Conservation (phyloP, 2,888 invertebrate genomes). For the Pheosia gnoma region DNA sequence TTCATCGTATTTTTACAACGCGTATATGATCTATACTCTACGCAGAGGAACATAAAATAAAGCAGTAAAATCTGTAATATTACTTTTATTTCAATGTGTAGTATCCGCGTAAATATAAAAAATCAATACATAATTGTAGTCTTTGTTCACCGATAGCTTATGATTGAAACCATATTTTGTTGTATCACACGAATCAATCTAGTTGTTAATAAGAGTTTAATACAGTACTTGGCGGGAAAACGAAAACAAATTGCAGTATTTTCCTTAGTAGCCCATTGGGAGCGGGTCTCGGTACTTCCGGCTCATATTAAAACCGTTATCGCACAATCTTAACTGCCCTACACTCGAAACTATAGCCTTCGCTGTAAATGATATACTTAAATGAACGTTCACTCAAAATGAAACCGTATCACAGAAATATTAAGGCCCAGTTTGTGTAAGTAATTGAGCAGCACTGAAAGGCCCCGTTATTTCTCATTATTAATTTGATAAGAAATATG, state of each 20-base stretch:
- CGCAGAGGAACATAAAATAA: too few species aligned
- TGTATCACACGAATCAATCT: neutral
- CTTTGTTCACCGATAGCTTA: neutral
- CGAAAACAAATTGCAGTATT: conserved; percentile 69
- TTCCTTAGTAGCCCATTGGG: conserved; percentile 61
- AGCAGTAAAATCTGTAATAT: too few species aligned
- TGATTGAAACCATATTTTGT: neutral
- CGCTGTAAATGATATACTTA: conserved; percentile 77
- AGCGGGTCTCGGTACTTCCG: conserved; percentile 69
- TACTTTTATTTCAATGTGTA: too few species aligned
- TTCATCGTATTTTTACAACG: too few species aligned
- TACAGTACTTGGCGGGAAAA: conserved; percentile 46
- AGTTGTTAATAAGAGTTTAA: conserved; percentile 1
- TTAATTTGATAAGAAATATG: conserved; percentile 79
- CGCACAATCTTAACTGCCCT: conserved; percentile 79
- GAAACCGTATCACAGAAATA: conserved; percentile 40
- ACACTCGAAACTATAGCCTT: conserved; percentile 78
- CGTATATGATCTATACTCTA: too few species aligned
- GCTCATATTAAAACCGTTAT: conserved; percentile 82
- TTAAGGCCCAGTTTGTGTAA: conserved; percentile 44
- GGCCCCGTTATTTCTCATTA: conserved; percentile 73
- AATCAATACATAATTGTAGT: neutral
- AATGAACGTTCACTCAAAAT: conserved; percentile 51
- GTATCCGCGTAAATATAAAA: too few species aligned
- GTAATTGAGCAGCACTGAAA: conserved; percentile 30